phyloP scores from a whole-genome alignment of 1,140 invertebrate genomes.

The Hyphantria cunea region DNA sequence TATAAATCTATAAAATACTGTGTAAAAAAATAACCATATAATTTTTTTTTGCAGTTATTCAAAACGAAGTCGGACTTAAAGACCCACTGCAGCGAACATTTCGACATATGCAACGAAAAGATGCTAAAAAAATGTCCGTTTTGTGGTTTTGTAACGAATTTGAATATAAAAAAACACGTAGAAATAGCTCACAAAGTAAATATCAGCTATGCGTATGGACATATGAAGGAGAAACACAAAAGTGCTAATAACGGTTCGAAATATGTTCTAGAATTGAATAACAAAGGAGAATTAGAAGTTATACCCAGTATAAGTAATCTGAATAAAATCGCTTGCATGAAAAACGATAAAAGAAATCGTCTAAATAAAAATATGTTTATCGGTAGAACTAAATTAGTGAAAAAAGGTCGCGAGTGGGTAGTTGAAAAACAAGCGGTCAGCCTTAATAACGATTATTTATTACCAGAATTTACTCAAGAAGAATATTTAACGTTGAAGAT shows the following conservation, averaged over 20 bases:
- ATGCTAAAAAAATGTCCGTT: conserved; percentile 64
- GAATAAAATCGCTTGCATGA: conserved; percentile 49
- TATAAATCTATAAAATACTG: neutral
- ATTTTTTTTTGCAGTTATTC: conserved; percentile 56
- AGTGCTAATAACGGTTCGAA: conserved; percentile 30
- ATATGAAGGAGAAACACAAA: conserved; percentile 35
- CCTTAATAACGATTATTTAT: conserved; percentile 37
- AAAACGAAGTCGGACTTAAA: conserved; percentile 52
- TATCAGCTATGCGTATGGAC: conserved; percentile 35
- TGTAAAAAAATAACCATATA: neutral
- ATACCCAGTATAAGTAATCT: conserved; percentile 61
- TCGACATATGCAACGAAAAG: conserved; percentile 51
- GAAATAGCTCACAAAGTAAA: conserved; percentile 45
- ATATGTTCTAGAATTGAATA: conserved; percentile 50
- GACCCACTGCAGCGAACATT: conserved; percentile 61
- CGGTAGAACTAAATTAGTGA: conserved; percentile 57
- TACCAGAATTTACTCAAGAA: conserved; percentile 41
- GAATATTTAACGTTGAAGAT: conserved; percentile 34
- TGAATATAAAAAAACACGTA: conserved; percentile 45
- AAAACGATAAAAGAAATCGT: conserved; percentile 53
- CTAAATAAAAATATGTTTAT: conserved; percentile 40
- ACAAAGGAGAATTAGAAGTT: conserved; percentile 49
- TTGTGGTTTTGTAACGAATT: conserved; percentile 50
- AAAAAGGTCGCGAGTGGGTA: conserved; percentile 59
- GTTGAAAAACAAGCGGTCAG: conserved; percentile 43